Base-by-base conservation (phyloP, 2,888 invertebrate species). In the Hoplodrina blanda region DNA sequence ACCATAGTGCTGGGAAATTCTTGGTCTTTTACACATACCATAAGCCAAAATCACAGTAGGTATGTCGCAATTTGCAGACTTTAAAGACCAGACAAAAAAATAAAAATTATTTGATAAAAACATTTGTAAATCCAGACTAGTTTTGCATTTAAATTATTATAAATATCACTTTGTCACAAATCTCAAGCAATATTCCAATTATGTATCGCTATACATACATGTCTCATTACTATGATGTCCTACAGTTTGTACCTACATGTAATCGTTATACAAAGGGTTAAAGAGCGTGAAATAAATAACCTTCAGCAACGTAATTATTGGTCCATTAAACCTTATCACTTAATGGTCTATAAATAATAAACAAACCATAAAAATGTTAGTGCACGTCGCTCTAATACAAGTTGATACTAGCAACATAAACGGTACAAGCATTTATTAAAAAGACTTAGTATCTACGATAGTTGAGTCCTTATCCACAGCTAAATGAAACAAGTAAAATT, bases 261-360 rank as follows among this genome's bases (percentile, higher is more conserved):
- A 17, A 46, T 62, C 49, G 44, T 73, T 37, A 33, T 37, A 20
- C n/a, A 54, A 62, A 62, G 50, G 73, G 64, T 78, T 60, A 66
- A 73, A 66, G 66, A 60, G 50, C 63, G 15, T 56, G 62, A 66
- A 69, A 75, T 71, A 72, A 72, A 68, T 62, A 52, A 70, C 57
- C 41, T 64, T 66, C n/a, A 57, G 15, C 49, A 69, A 69, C 69
- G 71, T 81, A 87, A 86, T 84, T 79, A 83, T 78, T 73, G 56
- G 72, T 72, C 78, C 73, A 87, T 88, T 81, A 85, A 88, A 84
- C 69, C 72, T 78, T 82, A 83, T 85, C 83, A 82, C 71, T 81
- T 86, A 82, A 88, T 86, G 71, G 81, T 41, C 85, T 56, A 88
- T 90, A 88, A 90, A 89, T 88, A 88, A 90, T 86, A 86, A 82